Evolutionary conservation across 2,113 vertebrate species (phyloP), one percentile per base, ranked within the genome.

Genomic region (Thamnaconus septentrionalis): DNA sequence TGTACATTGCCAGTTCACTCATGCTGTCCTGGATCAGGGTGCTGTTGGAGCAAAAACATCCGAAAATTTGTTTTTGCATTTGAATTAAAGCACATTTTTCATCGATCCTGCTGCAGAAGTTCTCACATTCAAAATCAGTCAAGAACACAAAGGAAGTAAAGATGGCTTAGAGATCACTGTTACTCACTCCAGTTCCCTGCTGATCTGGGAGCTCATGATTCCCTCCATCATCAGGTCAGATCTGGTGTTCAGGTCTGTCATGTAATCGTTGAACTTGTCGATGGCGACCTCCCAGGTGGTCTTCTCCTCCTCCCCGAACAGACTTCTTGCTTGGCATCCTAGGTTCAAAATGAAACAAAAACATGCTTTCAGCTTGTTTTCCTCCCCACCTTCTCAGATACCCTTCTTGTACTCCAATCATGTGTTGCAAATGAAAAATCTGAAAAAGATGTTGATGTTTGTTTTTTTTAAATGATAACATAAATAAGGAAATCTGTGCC

Each of bases 151-250:
- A 31, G 18, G 18, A 31, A 31, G 18, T 31, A 31, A 31, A 31
- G 18, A 31, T 31, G 2, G 18, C 18, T 31, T 31, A 31, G 18
- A 31, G 18, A 31, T 47, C 9, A 3, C 46, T 47, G 46, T 5
- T 9, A 91, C 92, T 92, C 78, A 93, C 92, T 93, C 90, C 5
- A 93, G 78, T 63, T 93, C 91, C 65, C 74, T 81, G 86, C 68
- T 81, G 64, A 93, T 65, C 73, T 90, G 62, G 0, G 85, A 73
- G 50, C 69, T 71, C 61, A 40, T 77, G 59, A 93, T 71, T 58
- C 75, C 64, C 4, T 62, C 51, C 43, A 83, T 48, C 41, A 88
- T 5, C 0, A 73, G 73, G 0, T 91, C 85, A 0, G 85, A 80
- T 3, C 56, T 84, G 0, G 63, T 12, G 58, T 66, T 88, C 55